A percentile compares a stretch with the other conserved stretches of the same genome.
Evolutionary conservation across 2,797 vertebrate genomes (phyloP).

Genomic region (Valencia hispanica): DNA sequence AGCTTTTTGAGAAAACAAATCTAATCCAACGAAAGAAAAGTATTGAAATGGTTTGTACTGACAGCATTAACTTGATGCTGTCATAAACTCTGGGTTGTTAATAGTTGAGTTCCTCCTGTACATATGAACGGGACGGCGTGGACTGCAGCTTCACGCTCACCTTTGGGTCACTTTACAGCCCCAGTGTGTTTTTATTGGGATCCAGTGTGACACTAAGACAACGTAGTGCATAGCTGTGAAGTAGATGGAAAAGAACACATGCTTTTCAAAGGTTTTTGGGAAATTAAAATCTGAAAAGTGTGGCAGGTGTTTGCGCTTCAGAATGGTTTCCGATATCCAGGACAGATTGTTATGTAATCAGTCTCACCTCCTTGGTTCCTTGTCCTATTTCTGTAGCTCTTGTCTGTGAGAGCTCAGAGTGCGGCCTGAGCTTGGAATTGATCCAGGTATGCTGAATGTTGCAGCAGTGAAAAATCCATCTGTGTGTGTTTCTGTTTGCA

Average conservation of each 20-base stretch:
- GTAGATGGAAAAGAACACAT: not conserved
- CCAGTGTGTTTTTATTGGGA: no score
- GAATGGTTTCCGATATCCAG: constrained; percentile 11
- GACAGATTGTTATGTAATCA: constrained; percentile 12
- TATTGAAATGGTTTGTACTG: not conserved
- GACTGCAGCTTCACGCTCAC: not conserved
- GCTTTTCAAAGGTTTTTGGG: not conserved
- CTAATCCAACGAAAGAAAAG: no score
- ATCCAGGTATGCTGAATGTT: constrained; percentile 14
- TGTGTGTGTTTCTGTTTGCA: constrained; percentile 55
- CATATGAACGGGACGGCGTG: not conserved
- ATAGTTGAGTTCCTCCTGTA: not conserved
- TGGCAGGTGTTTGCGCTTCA: not conserved
- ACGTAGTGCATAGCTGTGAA: not conserved
- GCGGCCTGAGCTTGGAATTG: not conserved
- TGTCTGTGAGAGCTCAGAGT: not conserved
- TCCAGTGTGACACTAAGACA: not conserved
- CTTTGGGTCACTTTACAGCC: not conserved
- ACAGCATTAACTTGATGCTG: not conserved
- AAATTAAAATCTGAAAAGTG: not conserved
- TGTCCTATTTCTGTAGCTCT: not conserved
- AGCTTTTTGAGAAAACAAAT: no score
- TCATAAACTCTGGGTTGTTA: not conserved
- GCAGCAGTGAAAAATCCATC: not conserved
- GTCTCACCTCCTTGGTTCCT: not conserved